Conservation (phyloP, 2,113 vertebrate species). For the Antigone vipio region DNA sequence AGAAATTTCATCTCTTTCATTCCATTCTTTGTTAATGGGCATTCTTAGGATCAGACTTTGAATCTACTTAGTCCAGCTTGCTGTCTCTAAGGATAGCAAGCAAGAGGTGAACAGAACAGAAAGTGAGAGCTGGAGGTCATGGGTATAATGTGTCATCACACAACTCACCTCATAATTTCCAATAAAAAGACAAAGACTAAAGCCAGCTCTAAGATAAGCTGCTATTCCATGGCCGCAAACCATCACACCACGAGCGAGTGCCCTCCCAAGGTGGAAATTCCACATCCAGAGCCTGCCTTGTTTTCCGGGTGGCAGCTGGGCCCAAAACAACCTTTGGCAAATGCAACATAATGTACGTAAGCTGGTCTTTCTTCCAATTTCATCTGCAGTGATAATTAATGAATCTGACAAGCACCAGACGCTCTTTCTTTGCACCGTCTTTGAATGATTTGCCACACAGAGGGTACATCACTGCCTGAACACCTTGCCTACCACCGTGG, state of each 20-base stretch:
- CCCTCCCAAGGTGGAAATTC: background rate
- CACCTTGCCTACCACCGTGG: constrained; percentile 38
- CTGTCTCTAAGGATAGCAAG: background rate
- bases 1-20: background rate
- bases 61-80: background rate
- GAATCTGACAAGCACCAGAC: constrained; percentile 49
- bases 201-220: background rate
- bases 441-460: constrained; percentile 57
- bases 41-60: background rate
- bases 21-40: background rate
- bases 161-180: background rate
- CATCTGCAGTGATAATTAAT: constrained; percentile 44
- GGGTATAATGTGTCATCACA: background rate
- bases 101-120: background rate
- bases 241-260: rapidly evolving
- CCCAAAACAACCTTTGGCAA: constrained; percentile 24
- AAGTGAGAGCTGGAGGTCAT: background rate
- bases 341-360: rapidly evolving
- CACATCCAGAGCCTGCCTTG: background rate
- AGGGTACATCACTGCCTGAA: constrained; percentile 34
- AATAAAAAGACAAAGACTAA: background rate
- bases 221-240: background rate
- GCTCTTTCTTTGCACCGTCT: background rate
- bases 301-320: background rate
- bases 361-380: background rate